Conservation (phyloP, 2,113 vertebrate species). For the Trogon surrucura region DNA sequence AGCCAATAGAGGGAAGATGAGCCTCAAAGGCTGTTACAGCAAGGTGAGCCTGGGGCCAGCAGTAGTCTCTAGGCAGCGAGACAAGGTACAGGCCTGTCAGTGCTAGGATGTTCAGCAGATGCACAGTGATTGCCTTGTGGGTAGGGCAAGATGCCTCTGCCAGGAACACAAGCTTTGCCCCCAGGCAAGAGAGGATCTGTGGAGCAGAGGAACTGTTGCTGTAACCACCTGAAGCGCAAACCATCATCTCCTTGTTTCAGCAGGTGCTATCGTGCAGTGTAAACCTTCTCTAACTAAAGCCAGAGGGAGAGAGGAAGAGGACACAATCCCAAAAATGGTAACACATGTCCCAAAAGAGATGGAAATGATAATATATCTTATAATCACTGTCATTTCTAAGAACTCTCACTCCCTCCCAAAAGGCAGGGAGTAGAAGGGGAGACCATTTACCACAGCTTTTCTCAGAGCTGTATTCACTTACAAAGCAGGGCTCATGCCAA, state of each 20-base stretch:
- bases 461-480: not conserved
- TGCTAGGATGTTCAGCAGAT: no score
- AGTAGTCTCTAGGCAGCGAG: not conserved
- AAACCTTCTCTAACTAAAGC: not conserved
- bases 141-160: not conserved
- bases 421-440: not conserved
- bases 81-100: not conserved
- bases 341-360: not conserved
- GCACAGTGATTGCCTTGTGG: fast-evolving
- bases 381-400: fast-evolving
- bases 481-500: fast-evolving
- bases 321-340: not conserved
- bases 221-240: not conserved
- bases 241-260: not conserved
- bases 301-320: not conserved
- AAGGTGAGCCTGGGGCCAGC: not conserved
- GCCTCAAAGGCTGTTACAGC: not conserved
- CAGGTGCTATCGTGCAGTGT: not conserved
- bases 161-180: not conserved
- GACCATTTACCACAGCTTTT: not conserved
- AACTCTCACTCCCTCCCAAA: not conserved
- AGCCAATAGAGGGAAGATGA: no score
- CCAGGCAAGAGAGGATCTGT: not conserved
- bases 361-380: fast-evolving
- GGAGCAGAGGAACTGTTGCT: not conserved